A percentile compares a stretch with the other conserved stretches of the same genome.
These are phyloP conservation scores for Crocuta crocuta DNA, from an alignment of 2,113 vertebrate species.

Conservation along the genomic window DNA sequence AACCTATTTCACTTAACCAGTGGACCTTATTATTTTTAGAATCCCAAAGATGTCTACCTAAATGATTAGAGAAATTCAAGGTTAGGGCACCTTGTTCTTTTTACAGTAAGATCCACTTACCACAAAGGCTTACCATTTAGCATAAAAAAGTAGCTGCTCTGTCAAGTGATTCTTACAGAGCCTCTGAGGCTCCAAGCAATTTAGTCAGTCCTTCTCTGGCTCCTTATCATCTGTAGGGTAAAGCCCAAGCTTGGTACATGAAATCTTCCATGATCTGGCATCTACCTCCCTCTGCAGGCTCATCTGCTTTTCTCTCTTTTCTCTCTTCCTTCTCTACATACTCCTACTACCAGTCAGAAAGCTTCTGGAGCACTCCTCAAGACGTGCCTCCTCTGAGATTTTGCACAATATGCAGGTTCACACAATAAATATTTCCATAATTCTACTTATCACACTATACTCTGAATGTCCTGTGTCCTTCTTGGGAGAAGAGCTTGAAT, in stretches of 20 bases:
- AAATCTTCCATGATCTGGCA: neutral
- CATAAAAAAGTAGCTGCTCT: neutral
- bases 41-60: neutral
- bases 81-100: neutral
- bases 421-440: neutral
- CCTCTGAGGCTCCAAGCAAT: neutral
- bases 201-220: neutral
- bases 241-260: neutral
- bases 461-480: neutral
- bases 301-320: neutral
- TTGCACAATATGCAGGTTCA: neutral
- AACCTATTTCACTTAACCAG: neutral
- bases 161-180: neutral
- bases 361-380: neutral
- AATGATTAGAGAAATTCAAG: neutral
- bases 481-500: neutral
- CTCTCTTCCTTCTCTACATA: neutral
- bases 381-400: neutral
- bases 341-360: neutral
- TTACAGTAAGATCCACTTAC: neutral
- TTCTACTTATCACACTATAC: neutral
- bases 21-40: neutral
- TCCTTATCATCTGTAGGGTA: neutral
- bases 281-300: neutral
- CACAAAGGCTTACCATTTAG: neutral